Evolutionary conservation across 2,888 invertebrate genomes (phyloP), one percentile per base, ranked within the genome.

Genomic region (Marasmarcha lunaedactyla): DNA sequence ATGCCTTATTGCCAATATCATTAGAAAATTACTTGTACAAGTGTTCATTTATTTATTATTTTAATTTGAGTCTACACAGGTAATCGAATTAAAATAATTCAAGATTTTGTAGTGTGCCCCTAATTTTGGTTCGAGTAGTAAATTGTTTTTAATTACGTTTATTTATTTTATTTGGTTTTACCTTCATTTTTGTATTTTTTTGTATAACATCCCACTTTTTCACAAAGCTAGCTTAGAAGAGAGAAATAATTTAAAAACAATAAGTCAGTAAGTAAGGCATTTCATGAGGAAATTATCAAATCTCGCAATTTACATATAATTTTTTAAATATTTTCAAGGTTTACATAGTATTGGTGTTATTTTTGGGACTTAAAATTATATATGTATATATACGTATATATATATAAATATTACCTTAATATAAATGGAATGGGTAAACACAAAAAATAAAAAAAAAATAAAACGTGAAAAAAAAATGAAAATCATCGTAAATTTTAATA

Each of bases 341-440:
- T 60, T 60, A 59, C 57, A 57, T 56, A 56, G 59, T 62, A 65
- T 60, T 69, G 68, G 68, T 69, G 68, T 69, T 68, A 58, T 57
- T 52, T 37, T 62, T 70, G 70, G 73, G 73, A 67, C 76, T 71
- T 73, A 74, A 63, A 63, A 60, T 62, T 63, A 64, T 63, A 62
- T 57, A 57, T n/a, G n/a, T n/a, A n/a, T n/a, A n/a, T n/a, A n/a
- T n/a, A n/a, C n/a, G n/a, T n/a, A n/a, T n/a, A n/a, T n/a, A n/a
- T n/a, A n/a, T n/a, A n/a, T n/a, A n/a, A n/a, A n/a, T 56, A 55
- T 53, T 53, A 58, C 51, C 55, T 59, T 58, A 55, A 54, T 44
- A 46, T 51, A 49, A 52, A 60, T 64, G 62, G 59, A 63, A 65
- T 62, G 56, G 52, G 62, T 46, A 42, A 55, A 51, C 35, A 35